Conservation (phyloP, 2,888 invertebrate genomes). For the Plagiodera versicolora region DNA sequence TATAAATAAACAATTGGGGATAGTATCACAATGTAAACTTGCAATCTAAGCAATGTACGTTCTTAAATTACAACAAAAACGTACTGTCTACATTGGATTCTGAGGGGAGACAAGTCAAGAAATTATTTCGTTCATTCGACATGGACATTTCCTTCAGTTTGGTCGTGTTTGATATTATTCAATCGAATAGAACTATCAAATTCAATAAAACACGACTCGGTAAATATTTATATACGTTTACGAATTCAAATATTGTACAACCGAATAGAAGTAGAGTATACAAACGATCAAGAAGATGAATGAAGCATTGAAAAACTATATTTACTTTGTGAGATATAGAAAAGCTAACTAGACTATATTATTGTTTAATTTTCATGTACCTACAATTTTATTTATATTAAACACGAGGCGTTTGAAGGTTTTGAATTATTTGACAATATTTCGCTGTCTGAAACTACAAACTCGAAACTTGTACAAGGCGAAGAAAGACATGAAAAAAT, state of each 20-base stretch:
- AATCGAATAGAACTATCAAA: background rate
- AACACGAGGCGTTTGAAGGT: too few species aligned
- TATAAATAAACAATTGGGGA: conserved; percentile 12
- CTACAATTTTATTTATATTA: too few species aligned
- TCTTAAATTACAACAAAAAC: background rate
- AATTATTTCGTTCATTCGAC: too few species aligned
- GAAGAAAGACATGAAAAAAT: too few species aligned
- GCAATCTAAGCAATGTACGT: conserved; percentile 4
- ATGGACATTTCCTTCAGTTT: background rate
- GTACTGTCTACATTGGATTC: too few species aligned
- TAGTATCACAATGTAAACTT: conserved; percentile 15
- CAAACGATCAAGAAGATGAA: background rate
- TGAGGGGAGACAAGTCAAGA: too few species aligned
- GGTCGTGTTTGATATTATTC: background rate
- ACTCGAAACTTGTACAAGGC: too few species aligned
- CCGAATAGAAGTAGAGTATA: background rate
- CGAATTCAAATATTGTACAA: background rate
- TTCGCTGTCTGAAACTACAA: too few species aligned
- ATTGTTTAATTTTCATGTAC: too few species aligned
- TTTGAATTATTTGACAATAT: too few species aligned
- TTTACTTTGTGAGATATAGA: background rate
- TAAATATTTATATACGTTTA: background rate
- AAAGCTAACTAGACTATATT: too few species aligned
- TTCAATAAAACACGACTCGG: background rate
- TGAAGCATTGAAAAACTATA: background rate